Base-by-base conservation (phyloP, 2,888 invertebrate genomes). In the Melanchra persicariae region DNA sequence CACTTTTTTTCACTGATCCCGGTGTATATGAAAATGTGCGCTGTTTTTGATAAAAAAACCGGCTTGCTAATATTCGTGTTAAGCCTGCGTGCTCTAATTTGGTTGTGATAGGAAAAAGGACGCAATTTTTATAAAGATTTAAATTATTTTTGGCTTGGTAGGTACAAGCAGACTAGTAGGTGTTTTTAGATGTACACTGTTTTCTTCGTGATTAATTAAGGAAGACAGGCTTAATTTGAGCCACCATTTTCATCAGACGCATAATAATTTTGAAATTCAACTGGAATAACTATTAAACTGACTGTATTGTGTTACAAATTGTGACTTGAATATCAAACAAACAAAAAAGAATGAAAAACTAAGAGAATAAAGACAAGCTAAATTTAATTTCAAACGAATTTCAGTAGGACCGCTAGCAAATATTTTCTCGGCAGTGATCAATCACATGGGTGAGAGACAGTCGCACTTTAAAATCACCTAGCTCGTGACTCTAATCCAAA, bases 21-120 rank as follows among this genome's bases (percentile, higher is more conserved):
- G 12, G 30, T 51, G 24, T 40, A 34, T n/a, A 43, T 54, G 30
- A 64, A 82, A 78, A 82, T 79, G 65, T 72, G 49, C 40, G 54
- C 30, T 51, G 52, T 70, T 78, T 77, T 82, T 65, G 54, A 65
- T 65, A 82, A 62, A 82, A 78, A 65, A 58, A 70, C 79, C 30
- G 34, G 34, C 22, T 30, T 26, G 58, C 30, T 82, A 65, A 65
- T 78, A 78, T 78, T 61, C 22, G 12, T 65, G 55, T 54, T 64
- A 79, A 78, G 73, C 52, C 47, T 58, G 70, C 26, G 57, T 77
- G 37, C 1, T n/a, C 40, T 76, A 58, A 81, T 77, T 57, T 61
- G 34, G 55, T 58, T 30, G 40, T 61, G 77, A 52, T 81, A 47
- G 59, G 43, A 61, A 37, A 59, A 58, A 68, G 43, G 58, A 70